These are phyloP conservation scores for Coturnix japonica DNA, from an alignment of 2,113 vertebrate genomes.

Conservation along the genomic window DNA sequence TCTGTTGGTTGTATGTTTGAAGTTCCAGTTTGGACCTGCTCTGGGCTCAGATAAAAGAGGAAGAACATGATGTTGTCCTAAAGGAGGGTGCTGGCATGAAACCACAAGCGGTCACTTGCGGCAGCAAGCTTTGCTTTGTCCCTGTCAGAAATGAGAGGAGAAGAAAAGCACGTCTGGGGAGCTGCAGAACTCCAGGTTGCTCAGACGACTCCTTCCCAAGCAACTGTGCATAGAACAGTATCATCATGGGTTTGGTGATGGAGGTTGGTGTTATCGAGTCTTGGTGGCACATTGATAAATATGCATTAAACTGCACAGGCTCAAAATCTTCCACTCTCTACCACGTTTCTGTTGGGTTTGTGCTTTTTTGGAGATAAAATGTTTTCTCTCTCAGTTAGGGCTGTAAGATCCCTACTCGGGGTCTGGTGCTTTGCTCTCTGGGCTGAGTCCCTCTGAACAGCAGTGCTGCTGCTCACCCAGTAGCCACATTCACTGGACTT, in stretches of 20 bases:
- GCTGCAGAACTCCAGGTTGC: not conserved
- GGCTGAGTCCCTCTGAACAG: not conserved
- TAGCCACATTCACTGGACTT: not conserved
- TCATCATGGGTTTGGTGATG: not conserved
- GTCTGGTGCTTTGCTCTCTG: not conserved
- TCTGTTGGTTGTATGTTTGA: slow-evolving; percentile 63
- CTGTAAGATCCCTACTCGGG: not conserved
- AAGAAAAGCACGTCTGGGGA: not conserved
- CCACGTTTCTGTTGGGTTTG: not conserved
- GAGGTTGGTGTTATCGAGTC: not conserved
- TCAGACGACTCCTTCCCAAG: not conserved
- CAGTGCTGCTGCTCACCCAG: not conserved
- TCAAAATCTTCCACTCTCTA: not conserved
- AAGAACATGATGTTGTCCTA: slow-evolving; percentile 5
- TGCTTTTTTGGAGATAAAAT: not conserved
- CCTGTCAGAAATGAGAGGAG: not conserved
- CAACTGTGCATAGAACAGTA: not conserved
- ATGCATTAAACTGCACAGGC: not conserved
- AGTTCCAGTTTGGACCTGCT: slow-evolving; percentile 63
- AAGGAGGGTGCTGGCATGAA: slow-evolving; percentile 22
- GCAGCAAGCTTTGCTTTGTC: not conserved
- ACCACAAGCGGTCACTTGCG: not conserved
- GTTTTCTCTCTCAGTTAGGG: not conserved
- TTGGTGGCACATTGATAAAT: not conserved
- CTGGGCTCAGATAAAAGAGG: slow-evolving; percentile 56